Evolutionary conservation across 1,140 invertebrate genomes (phyloP).

Genomic region (Probaryconus sp.): DNA sequence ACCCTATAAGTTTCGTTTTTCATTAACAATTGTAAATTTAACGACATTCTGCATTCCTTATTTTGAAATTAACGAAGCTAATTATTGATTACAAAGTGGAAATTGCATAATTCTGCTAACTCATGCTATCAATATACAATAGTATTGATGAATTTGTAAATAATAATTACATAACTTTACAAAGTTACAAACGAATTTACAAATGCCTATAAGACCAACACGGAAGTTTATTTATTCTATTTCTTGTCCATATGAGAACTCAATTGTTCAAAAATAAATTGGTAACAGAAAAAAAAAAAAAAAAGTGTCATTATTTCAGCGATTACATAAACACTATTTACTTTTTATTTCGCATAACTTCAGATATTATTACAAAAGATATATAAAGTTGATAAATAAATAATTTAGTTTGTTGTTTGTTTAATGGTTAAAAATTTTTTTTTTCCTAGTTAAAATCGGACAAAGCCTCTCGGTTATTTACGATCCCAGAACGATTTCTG

Average conservation of each 20-base stretch:
- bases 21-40: background rate
- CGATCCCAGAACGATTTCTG: background rate
- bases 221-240: constrained; percentile 28
- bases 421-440: too few species aligned
- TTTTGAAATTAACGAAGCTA: background rate
- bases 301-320: too few species aligned
- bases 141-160: constrained; percentile 5
- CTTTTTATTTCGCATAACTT: too few species aligned
- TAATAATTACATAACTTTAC: constrained; percentile 23
- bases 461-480: too few species aligned
- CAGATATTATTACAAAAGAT: too few species aligned
- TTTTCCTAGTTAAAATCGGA: too few species aligned
- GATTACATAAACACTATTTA: too few species aligned
- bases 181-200: constrained; percentile 16
- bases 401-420: too few species aligned
- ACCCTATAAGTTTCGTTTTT: too few species aligned
- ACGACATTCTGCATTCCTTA: too few species aligned
- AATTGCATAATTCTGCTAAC: constrained; percentile 12
- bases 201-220: constrained; percentile 14
- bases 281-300: too few species aligned
- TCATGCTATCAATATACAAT: background rate
- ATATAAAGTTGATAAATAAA: too few species aligned
- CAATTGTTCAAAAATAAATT: constrained; percentile 7
- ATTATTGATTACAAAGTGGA: background rate
- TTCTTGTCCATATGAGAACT: constrained; percentile 1